Evolutionary conservation across 2,888 invertebrate genomes (phyloP).

Genomic region (Amphimallon solstitiale): DNA sequence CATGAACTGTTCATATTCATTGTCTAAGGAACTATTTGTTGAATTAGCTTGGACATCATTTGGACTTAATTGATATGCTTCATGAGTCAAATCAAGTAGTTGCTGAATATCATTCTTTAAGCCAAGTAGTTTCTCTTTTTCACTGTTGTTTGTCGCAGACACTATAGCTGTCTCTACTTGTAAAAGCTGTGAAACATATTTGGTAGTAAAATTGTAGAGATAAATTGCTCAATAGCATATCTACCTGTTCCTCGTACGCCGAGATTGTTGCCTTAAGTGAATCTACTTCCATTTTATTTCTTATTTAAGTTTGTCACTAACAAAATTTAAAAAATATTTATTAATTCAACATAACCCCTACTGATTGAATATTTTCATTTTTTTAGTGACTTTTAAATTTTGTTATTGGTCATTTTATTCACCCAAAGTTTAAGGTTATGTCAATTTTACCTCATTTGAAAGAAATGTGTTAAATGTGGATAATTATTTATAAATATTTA

Average conservation of each 20-base stretch:
- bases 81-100: conserved; percentile 74
- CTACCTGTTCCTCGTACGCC: conserved; percentile 33
- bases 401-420: not conserved
- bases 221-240: not conserved
- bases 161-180: conserved; percentile 72
- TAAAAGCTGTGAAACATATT: conserved; percentile 64
- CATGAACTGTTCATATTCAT: conserved; percentile 77
- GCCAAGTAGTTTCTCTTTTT: conserved; percentile 68
- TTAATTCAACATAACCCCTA: not conserved
- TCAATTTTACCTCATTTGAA: conserved; percentile 35
- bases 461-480: conserved; percentile 16
- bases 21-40: conserved; percentile 54
- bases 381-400: conserved; percentile 5
- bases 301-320: not conserved
- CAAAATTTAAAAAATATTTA: not conserved
- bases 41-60: conserved; percentile 50
- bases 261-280: conserved; percentile 1
- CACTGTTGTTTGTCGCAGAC: conserved; percentile 62
- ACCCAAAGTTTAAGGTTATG: conserved; percentile 4
- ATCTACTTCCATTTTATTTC: conserved; percentile 25
- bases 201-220: not conserved
- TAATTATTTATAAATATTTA: conserved; percentile 11
- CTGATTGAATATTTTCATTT: not conserved
- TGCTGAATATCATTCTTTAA: conserved; percentile 74
- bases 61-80: conserved; percentile 61